Evolutionary conservation across 2,888 invertebrate species (phyloP), one percentile per base, ranked within the genome.

Genomic region (Matsumyia berberina): DNA sequence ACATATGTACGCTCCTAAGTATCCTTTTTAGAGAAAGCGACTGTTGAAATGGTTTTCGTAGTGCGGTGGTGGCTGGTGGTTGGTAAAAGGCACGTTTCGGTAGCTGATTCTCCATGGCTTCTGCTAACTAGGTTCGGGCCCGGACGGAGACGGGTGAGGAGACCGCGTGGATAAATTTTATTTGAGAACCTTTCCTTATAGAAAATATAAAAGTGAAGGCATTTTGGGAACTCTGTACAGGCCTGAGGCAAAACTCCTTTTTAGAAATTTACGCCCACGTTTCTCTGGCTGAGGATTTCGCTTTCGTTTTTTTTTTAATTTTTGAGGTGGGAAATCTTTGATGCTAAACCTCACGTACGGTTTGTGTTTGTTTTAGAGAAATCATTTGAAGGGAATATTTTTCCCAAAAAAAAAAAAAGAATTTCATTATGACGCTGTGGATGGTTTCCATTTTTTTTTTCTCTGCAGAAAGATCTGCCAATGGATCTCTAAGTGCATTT

Each of bases 21-120:
- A 64, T 73, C 53, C 44, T 53, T 73, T 73, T 64, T 35, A 44
- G 44, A 33, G 53, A 37, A 73, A 55, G 60, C 60, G 33, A 35
- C 19, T 44, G 53, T 49, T 76, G 64, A 76, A 69, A 81, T 49
- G 49, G 62, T 37, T 81, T 24, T 24, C 24, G 4, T 24, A 24
- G 24, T 24, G 49, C 58, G 37, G 64, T 42, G 49, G 53, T 64
- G 57, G n/a, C 15, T 67, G 67, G 62, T 46, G 62, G 46, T 72
- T 66, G 66, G 66, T 37, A 44, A 72, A 72, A 72, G 77, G 70
- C 82, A 82, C 82, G 82, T 72, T 82, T 67, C 39, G 66, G 31
- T 70, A 29, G 58, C 17, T 76, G 62, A 49, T 69, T 62, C 8
- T 37, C 15, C 24, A 42, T 69, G 29, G 35, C 37, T 46, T 15